These are phyloP conservation scores for Illadopsis cleaveri DNA, from an alignment of 2,113 vertebrate genomes.

Conservation along the genomic window DNA sequence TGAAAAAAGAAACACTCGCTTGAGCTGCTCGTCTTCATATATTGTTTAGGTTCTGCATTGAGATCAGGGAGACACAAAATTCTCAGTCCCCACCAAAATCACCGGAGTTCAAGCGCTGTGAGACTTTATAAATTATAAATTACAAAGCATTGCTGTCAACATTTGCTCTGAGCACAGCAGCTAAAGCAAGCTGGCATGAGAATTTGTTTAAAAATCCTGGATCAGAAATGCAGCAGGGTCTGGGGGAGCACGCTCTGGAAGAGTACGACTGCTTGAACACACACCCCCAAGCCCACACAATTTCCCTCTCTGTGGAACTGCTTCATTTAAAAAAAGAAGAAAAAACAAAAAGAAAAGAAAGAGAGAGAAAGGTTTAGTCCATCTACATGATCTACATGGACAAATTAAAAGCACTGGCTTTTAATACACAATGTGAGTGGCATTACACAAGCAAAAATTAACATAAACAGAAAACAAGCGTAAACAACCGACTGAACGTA, in stretches of 20 bases:
- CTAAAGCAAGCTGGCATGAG: not conserved
- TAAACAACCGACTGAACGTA: conserved; percentile 33
- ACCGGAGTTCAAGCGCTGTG: not conserved
- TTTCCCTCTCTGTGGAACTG: not conserved
- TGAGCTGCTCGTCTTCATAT: not conserved
- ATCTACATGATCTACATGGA: not conserved
- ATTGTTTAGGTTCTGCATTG: rapidly evolving
- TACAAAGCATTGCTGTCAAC: not conserved
- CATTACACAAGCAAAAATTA: conserved; percentile 2
- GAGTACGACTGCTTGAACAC: not conserved
- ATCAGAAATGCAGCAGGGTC: not conserved
- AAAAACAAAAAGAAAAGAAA: not conserved
- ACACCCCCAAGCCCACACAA: rapidly evolving
- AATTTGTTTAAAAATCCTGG: not conserved
- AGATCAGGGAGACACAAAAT: not conserved
- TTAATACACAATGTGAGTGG: not conserved
- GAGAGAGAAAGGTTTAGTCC: not conserved
- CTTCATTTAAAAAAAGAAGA: not conserved
- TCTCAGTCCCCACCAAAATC: not conserved
- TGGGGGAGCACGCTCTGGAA: not conserved
- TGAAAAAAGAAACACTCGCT: not conserved
- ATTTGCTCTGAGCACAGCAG: not conserved
- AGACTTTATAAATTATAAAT: not conserved
- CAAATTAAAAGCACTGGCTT: not conserved
- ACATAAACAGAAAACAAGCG: conserved; percentile 11